Evolutionary conservation across 2,888 invertebrate species (phyloP).

Genomic region (Belgica antarctica): DNA sequence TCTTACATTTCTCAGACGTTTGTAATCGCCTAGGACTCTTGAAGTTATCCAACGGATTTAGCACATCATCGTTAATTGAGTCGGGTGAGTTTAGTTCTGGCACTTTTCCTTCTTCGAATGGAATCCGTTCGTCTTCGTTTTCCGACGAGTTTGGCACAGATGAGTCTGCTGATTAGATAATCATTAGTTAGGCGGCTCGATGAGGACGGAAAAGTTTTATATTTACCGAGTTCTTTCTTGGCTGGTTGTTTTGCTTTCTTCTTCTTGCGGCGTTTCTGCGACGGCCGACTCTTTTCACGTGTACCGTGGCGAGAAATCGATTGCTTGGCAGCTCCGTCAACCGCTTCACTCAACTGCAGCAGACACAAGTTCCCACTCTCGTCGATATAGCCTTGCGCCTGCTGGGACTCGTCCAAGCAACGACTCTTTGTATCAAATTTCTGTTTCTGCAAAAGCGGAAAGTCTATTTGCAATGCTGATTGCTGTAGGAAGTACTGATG

Average conservation of each 20-base stretch:
- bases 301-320: conserved; percentile 30
- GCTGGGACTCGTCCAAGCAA: conserved; percentile 47
- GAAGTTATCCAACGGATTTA: conserved; percentile 55
- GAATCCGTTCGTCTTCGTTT: conserved; percentile 59
- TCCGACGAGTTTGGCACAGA: conserved; percentile 59
- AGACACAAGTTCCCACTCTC: conserved; percentile 34
- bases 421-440: conserved; percentile 35
- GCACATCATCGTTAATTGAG: conserved; percentile 61
- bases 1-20: conserved; percentile 50
- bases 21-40: conserved; percentile 53
- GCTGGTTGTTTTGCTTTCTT: conserved; percentile 23
- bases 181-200: neutral
- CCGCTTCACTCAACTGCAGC: neutral
- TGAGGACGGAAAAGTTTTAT: conserved; percentile 23
- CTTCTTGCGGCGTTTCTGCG: conserved; percentile 36
- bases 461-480: conserved; percentile 35
- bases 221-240: conserved; percentile 37
- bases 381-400: conserved; percentile 47
- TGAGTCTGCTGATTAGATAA: conserved; percentile 52
- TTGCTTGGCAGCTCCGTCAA: neutral
- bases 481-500: conserved; percentile 44
- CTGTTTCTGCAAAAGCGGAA: conserved; percentile 29
- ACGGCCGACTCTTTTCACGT: conserved; percentile 38
- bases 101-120: conserved; percentile 50
- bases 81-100: conserved; percentile 68